Percentiles rank a stretch among this genome's conserved stretches.
Conservation (phyloP, 2,797 vertebrate species). For the Dendrocincla tyrannina region DNA sequence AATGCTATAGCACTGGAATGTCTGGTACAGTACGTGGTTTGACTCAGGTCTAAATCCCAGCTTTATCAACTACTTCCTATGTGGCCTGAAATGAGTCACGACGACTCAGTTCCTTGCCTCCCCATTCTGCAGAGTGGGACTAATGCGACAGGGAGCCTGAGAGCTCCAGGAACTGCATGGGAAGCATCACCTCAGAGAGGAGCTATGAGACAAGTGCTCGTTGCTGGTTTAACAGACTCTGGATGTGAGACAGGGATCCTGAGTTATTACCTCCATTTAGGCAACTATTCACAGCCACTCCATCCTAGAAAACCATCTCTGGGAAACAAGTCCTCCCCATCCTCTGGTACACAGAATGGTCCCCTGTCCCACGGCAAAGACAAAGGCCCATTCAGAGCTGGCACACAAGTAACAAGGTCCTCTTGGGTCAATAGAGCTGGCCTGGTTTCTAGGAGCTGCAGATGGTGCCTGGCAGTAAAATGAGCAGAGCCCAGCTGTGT, state of each 20-base stretch:
- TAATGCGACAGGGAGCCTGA: background rate
- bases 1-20: rapidly evolving
- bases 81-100: background rate
- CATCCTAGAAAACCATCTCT: background rate
- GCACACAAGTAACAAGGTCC: background rate
- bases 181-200: background rate
- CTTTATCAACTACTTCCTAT: background rate
- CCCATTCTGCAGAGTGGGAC: background rate
- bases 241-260: background rate
- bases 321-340: background rate
- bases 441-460: constrained; percentile 20
- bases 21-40: background rate
- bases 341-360: background rate
- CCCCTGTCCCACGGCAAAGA: background rate
- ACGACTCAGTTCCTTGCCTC: rapidly evolving
- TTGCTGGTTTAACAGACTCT: background rate
- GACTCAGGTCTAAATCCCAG: background rate
- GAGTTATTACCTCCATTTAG: background rate
- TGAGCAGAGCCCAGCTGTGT: background rate
- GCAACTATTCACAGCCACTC: background rate
- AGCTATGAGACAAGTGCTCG: background rate
- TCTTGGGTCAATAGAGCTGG: constrained; percentile 14
- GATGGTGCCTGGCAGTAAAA: constrained; percentile 13
- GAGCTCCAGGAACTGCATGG: background rate
- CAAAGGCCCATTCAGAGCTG: constrained; percentile 35